Conservation (phyloP, 2,888 invertebrate species). For the Anaspis maculata region DNA sequence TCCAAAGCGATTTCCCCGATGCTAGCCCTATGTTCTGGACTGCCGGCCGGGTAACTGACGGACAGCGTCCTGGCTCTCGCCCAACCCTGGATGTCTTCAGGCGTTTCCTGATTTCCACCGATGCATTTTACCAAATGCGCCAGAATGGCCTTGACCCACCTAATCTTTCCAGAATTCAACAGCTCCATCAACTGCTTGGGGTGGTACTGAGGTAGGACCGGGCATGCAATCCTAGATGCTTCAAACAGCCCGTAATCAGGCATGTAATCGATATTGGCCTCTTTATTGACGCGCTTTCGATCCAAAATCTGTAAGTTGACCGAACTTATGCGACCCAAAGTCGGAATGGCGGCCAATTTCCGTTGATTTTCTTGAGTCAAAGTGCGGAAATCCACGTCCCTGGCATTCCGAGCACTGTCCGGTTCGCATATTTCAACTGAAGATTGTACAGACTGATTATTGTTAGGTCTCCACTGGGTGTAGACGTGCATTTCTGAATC, state of each 20-base stretch:
- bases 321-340: conserved; percentile 74
- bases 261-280: conserved; percentile 65
- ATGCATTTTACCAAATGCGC: conserved; percentile 86
- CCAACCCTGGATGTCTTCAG: conserved; percentile 60
- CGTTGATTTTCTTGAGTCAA: conserved; percentile 61
- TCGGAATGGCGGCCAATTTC: conserved; percentile 61
- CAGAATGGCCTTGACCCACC: conserved; percentile 96
- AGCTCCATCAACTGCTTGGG: conserved; percentile 98
- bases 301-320: conserved; percentile 75
- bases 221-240: conserved; percentile 93
- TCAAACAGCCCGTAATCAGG: conserved; percentile 94
- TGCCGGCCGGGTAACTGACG: conserved; percentile 75
- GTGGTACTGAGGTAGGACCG: conserved; percentile 97
- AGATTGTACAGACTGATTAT: conserved; percentile 23
- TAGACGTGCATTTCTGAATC: conserved; percentile 99
- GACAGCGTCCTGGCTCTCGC: conserved; percentile 83
- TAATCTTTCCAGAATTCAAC: conserved; percentile 93
- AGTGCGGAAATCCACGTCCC: conserved; percentile 61
- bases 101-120: conserved; percentile 44
- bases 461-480: conserved; percentile 90
- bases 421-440: conserved; percentile 56
- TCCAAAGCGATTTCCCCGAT: conserved; percentile 84
- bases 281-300: conserved; percentile 49
- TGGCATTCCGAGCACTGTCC: conserved; percentile 49
- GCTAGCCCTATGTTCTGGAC: conserved; percentile 71